These are phyloP conservation scores for Calycopis cecrops DNA, from an alignment of 1,140 invertebrate genomes.

Conservation along the genomic window DNA sequence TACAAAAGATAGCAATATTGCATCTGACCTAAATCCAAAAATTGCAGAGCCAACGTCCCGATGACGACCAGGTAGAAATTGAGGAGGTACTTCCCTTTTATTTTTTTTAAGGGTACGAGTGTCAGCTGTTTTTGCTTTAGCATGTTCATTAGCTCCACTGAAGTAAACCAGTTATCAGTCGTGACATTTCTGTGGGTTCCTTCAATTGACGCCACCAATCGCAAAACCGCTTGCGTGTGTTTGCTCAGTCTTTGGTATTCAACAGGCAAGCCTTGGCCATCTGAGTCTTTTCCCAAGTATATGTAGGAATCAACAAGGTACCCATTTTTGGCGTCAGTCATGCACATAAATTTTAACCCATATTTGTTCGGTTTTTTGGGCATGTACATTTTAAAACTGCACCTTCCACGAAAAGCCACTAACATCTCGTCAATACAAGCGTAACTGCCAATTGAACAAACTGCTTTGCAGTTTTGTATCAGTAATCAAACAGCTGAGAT, in stretches of 20 bases:
- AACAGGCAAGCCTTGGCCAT: slow-evolving; percentile 2
- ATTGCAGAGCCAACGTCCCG: slow-evolving; percentile 19
- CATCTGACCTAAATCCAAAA: slow-evolving; percentile 33
- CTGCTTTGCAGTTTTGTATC: slow-evolving; percentile 19
- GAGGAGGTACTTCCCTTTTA: slow-evolving; percentile 52
- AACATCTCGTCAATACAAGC: slow-evolving; percentile 59
- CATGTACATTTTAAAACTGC: slow-evolving; percentile 61
- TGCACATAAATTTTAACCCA: slow-evolving; percentile 17
- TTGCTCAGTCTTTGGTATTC: slow-evolving; percentile 12
- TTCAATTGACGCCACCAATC: slow-evolving; percentile 30
- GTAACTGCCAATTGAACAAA: slow-evolving; percentile 23
- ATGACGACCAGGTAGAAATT: slow-evolving; percentile 22
- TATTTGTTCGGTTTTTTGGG: slow-evolving; percentile 63
- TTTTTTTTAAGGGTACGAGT: slow-evolving; percentile 59
- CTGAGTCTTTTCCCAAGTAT: slow-evolving; percentile 18
- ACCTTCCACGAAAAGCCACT: slow-evolving; percentile 46
- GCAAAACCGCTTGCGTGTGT: slow-evolving; percentile 35
- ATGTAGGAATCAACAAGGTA: slow-evolving; percentile 11
- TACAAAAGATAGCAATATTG: slow-evolving; percentile 29
- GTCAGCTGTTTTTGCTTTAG: slow-evolving; percentile 42
- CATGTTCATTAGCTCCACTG: slow-evolving; percentile 36
- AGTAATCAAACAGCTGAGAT: slow-evolving; percentile 26
- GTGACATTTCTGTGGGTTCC: slow-evolving; percentile 36
- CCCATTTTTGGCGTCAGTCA: slow-evolving; percentile 15
- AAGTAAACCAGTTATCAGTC: slow-evolving; percentile 60